Evolutionary conservation across 2,797 vertebrate species (phyloP), one percentile per base, ranked within the genome.

Genomic region (Scolopax bukidnonensis): DNA sequence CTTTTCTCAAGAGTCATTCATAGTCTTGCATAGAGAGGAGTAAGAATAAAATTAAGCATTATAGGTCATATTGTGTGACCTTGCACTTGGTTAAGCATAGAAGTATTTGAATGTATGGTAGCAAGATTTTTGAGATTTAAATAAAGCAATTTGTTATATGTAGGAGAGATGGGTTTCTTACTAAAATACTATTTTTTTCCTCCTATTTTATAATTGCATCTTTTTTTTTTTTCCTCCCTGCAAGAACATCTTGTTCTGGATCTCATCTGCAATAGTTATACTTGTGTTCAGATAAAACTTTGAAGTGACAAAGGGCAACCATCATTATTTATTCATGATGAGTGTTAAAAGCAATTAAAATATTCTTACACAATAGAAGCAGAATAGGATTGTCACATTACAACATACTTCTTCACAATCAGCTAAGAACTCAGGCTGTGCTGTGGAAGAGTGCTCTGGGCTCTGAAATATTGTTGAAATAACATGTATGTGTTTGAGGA

Each of bases 151-250:
- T 61, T 1, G 0, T 61, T 61, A 2, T 6, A 36, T 21, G 10
- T 47, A 57, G 38, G 15, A 64, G 83, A 68, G 30, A 36, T 32
- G 6, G 3, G 3, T 12, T 61, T 86, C 30, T 56, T 61, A 60
- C 3, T 38, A 48, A 38, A 63, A 30, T 28, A 13, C 4, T 32
- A 2, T 12, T 16, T 11, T 36, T 6, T 11, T 9, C 1, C 14
- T 48, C 10, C 28, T 40, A 18, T 47, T 41, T 73, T 32, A 21
- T 17, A 65, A 38, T 21, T 38, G 57, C 33, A 24, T 43, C 27
- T 47, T 47, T 47, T 47, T 48, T 13, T 48, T 48, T 23, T 48
- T 24, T 8, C 4, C 23, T 48, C 23, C 25, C 19, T 2, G 3
- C n/a, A 32, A 53, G 20, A 77, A 74, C 19, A 21, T 36, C 9